These are phyloP conservation scores for Graptemys geographica DNA, from an alignment of 2,797 vertebrate genomes.

Conservation along the genomic window DNA sequence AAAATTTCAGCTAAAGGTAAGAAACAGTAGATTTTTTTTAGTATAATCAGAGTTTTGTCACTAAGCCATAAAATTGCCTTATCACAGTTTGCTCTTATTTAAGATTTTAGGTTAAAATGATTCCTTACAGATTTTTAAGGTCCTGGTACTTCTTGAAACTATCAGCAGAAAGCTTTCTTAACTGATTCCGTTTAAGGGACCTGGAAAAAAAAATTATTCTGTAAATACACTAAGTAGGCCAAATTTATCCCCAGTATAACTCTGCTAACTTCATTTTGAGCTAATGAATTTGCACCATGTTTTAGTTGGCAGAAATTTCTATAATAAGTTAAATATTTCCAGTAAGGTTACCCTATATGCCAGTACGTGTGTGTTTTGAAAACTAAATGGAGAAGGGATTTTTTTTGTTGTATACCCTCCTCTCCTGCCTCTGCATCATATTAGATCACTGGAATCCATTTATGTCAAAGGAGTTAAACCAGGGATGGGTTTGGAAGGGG, in stretches of 20 bases:
- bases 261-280: not conserved
- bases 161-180: constrained; percentile 88
- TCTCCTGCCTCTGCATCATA: not conserved
- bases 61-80: not conserved
- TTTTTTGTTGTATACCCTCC: not conserved
- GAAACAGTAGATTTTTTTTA: not conserved
- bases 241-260: not conserved
- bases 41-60: not conserved
- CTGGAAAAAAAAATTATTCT: constrained; percentile 76
- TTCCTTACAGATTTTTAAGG: constrained; percentile 92
- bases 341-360: not conserved
- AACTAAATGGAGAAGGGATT: not conserved
- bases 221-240: not conserved
- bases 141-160: constrained; percentile 88
- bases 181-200: constrained; percentile 90
- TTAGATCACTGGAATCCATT: not conserved
- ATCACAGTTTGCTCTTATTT: not conserved
- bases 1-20: not conserved
- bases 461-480: not conserved
- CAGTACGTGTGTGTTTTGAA: not conserved
- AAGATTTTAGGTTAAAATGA: not conserved
- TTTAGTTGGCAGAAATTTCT: not conserved
- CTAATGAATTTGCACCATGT: not conserved
- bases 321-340: not conserved
- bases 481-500: not conserved